Evolutionary conservation across 1,140 invertebrate species (phyloP).

Genomic region (Atta texana): DNA sequence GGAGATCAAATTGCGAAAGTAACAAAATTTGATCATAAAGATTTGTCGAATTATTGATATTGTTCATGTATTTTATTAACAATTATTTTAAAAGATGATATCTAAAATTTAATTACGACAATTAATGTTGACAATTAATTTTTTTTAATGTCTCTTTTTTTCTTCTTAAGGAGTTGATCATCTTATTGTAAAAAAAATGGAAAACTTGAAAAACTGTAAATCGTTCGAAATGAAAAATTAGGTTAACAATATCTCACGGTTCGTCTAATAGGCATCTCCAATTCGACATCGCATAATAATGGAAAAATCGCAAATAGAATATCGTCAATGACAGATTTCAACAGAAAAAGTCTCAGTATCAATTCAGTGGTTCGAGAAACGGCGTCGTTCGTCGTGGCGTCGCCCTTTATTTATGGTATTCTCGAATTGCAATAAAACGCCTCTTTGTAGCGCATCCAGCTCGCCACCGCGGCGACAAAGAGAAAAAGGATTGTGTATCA

Average conservation of each 20-base stretch:
- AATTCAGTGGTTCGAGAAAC: constrained; percentile 16
- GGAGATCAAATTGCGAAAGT: neutral
- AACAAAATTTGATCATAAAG: too few species aligned
- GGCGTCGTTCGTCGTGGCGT: neutral
- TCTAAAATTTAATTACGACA: too few species aligned
- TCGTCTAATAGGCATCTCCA: neutral
- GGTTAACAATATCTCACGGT: constrained; percentile 8
- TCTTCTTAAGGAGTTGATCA: too few species aligned
- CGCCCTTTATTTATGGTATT: constrained; percentile 54
- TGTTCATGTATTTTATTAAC: too few species aligned
- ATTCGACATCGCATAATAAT: neutral
- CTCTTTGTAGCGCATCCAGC: constrained; percentile 13
- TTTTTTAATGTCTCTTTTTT: too few species aligned
- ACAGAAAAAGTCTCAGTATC: neutral
- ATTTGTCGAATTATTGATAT: too few species aligned
- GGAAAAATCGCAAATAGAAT: neutral
- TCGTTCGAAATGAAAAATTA: neutral
- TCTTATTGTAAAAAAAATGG: too few species aligned
- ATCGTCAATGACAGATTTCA: neutral
- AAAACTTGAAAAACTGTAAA: neutral
- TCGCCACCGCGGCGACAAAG: constrained; percentile 32
- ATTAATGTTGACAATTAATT: too few species aligned
- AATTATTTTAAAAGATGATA: too few species aligned
- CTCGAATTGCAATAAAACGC: constrained; percentile 52
- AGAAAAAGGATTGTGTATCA: constrained; percentile 32